These are phyloP conservation scores for Drosophila asahinai DNA, from an alignment of 1,140 invertebrate species.

Conservation along the genomic window DNA sequence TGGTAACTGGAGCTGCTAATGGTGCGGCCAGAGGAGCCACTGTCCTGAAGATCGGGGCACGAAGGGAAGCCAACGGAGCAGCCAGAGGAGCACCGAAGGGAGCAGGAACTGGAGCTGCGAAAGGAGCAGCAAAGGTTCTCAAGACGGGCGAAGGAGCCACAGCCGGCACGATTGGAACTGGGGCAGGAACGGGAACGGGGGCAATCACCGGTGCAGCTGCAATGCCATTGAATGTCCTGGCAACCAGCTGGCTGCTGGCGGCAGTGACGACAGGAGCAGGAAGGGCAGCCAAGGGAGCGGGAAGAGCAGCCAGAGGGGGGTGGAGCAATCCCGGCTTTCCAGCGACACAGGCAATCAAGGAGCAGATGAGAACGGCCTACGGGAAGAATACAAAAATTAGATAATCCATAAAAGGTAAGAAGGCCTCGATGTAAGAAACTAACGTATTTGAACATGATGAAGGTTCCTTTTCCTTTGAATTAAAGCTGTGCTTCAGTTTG, in stretches of 20 bases:
- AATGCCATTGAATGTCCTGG: conserved; percentile 85
- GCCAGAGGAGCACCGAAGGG: conserved; percentile 27
- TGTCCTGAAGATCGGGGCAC: conserved; percentile 25
- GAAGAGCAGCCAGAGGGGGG: conserved; percentile 67
- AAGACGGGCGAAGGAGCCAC: conserved; percentile 52
- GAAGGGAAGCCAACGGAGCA: conserved; percentile 41
- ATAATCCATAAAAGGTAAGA: not conserved
- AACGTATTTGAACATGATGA: conserved; percentile 81
- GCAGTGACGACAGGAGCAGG: conserved; percentile 84
- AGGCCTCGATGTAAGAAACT: conserved; percentile 35
- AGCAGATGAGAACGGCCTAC: conserved; percentile 68
- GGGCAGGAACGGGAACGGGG: conserved; percentile 39
- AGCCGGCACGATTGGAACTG: conserved; percentile 12
- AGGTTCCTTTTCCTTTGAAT: conserved; percentile 26
- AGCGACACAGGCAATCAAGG: conserved; percentile 82
- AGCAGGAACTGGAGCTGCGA: conserved; percentile 35
- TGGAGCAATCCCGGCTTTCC: conserved; percentile 78
- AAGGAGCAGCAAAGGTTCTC: conserved; percentile 48
- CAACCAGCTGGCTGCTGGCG: conserved; percentile 85
- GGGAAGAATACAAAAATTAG: not conserved
- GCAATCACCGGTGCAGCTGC: conserved; percentile 74
- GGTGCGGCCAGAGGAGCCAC: conserved; percentile 37
- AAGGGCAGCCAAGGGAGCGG: conserved; percentile 40
- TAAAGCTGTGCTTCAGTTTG: conserved; percentile 32
- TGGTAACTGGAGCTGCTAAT: conserved; percentile 38